These are phyloP conservation scores for Silvanus unidentatus DNA, from an alignment of 2,888 invertebrate genomes.

Conservation along the genomic window DNA sequence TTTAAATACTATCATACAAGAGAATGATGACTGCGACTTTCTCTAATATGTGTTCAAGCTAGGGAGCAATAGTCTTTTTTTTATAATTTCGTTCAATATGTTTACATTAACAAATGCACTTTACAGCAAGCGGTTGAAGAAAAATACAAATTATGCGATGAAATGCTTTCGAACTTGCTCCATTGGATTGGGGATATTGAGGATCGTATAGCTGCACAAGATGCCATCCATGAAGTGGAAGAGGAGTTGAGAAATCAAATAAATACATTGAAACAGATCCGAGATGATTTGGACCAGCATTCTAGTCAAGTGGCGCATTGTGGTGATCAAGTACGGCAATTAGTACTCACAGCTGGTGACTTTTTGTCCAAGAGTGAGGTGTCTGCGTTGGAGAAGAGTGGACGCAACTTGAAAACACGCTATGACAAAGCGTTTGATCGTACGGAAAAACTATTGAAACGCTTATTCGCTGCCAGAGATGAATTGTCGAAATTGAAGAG, in stretches of 20 bases:
- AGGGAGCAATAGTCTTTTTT: not conserved
- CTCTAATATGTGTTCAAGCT: not conserved
- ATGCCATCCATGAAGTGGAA: slow-evolving; percentile 78
- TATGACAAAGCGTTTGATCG: slow-evolving; percentile 78
- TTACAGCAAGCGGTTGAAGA: slow-evolving; percentile 92
- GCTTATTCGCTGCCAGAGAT: slow-evolving; percentile 73
- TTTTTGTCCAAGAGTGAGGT: slow-evolving; percentile 90
- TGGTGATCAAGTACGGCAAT: slow-evolving; percentile 83
- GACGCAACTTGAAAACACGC: slow-evolving; percentile 74
- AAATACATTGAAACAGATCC: slow-evolving; percentile 82
- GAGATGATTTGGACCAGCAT: slow-evolving; percentile 84
- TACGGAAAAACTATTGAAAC: slow-evolving; percentile 69
- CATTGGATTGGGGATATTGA: slow-evolving; percentile 85
- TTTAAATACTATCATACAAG: no score
- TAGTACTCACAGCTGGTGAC: slow-evolving; percentile 84
- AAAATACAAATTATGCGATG: slow-evolving; percentile 87
- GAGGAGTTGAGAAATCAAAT: slow-evolving; percentile 86
- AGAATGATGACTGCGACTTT: not conserved
- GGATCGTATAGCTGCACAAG: slow-evolving; percentile 76
- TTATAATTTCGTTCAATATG: not conserved
- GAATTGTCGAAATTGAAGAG: slow-evolving; percentile 82
- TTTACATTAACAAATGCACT: slow-evolving; percentile 10
- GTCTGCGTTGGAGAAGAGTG: slow-evolving; percentile 78
- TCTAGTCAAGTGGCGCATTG: slow-evolving; percentile 78
- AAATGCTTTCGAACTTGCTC: slow-evolving; percentile 74